A percentile compares a stretch with the other conserved stretches of the same genome.
Conservation (phyloP, 2,888 invertebrate species). For the Drosophila neoperkinsi region DNA sequence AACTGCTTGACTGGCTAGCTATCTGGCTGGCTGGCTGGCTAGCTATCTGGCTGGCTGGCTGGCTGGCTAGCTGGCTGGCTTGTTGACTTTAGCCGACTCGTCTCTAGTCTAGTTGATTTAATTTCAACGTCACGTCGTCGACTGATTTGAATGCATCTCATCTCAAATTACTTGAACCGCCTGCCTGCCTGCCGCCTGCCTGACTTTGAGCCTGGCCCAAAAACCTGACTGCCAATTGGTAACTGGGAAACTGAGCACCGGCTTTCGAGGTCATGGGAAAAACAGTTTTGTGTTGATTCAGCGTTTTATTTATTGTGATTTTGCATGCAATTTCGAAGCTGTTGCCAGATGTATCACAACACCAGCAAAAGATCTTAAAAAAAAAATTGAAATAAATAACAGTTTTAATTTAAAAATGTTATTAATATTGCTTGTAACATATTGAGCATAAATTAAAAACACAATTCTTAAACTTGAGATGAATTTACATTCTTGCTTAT, state of each 20-base stretch:
- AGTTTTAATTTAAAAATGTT: slow-evolving; percentile 8
- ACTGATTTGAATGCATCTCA: slow-evolving; percentile 73
- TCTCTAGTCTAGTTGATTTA: slow-evolving; percentile 80
- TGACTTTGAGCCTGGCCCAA: slow-evolving; percentile 19
- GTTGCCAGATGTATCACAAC: slow-evolving; percentile 12
- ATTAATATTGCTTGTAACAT: background rate
- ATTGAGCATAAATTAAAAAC: background rate
- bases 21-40: slow-evolving; percentile 31
- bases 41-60: slow-evolving; percentile 12
- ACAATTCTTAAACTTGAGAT: background rate
- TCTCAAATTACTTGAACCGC: slow-evolving; percentile 74
- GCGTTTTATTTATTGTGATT: slow-evolving; percentile 61
- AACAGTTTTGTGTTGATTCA: slow-evolving; percentile 31
- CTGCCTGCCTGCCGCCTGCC: background rate
- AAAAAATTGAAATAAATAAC: slow-evolving; percentile 10
- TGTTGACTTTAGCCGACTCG: slow-evolving; percentile 32
- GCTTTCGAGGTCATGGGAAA: slow-evolving; percentile 84
- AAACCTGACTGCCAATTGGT: slow-evolving; percentile 44
- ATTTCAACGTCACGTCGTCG: slow-evolving; percentile 80
- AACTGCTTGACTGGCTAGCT: slow-evolving; percentile 61
- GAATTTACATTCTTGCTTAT: background rate
- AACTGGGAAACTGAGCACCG: slow-evolving; percentile 38
- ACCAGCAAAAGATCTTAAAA: slow-evolving; percentile 1
- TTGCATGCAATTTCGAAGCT: slow-evolving; percentile 54
- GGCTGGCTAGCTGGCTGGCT: slow-evolving; percentile 5